These are phyloP conservation scores for Coranthus polyacanthus DNA, from an alignment of 2,797 vertebrate species.

Conservation along the genomic window DNA sequence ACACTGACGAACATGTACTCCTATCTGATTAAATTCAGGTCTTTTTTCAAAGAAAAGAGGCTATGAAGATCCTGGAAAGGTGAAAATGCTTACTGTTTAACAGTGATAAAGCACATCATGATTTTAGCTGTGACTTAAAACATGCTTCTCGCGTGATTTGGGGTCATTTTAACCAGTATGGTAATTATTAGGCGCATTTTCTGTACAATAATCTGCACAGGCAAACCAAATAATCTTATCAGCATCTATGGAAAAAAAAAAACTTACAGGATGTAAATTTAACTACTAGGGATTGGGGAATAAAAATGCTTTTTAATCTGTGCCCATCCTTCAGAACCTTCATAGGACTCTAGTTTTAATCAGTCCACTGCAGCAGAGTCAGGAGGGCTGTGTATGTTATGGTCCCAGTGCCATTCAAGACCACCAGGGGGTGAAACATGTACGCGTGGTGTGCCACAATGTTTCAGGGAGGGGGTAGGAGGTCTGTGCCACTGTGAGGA, in stretches of 20 bases:
- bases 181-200: constrained; percentile 1
- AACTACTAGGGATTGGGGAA: not conserved
- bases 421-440: constrained; percentile 87
- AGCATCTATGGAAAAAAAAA: no score
- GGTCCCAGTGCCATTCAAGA: constrained; percentile 87
- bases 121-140: no score
- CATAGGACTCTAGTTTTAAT: constrained; percentile 70
- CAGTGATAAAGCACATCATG: no score
- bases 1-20: constrained; percentile 66
- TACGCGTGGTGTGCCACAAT: constrained; percentile 84
- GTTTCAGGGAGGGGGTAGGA: constrained; percentile 81
- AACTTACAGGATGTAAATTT: not conserved
- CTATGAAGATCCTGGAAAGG: constrained; percentile 79
- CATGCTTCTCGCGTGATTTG: no score
- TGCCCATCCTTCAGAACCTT: constrained; percentile 63
- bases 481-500: constrained; percentile 82
- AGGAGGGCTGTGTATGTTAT: constrained; percentile 77
- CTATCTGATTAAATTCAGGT: constrained; percentile 50
- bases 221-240: no score
- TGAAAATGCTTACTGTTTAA: no score
- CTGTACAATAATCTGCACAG: not conserved
- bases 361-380: constrained; percentile 83
- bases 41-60: constrained; percentile 50
- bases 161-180: not conserved
- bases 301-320: not conserved